A percentile compares a stretch with the other conserved stretches of the same genome.
Evolutionary conservation across 2,888 invertebrate species (phyloP).

Genomic region (Lampropteryx suffumata): DNA sequence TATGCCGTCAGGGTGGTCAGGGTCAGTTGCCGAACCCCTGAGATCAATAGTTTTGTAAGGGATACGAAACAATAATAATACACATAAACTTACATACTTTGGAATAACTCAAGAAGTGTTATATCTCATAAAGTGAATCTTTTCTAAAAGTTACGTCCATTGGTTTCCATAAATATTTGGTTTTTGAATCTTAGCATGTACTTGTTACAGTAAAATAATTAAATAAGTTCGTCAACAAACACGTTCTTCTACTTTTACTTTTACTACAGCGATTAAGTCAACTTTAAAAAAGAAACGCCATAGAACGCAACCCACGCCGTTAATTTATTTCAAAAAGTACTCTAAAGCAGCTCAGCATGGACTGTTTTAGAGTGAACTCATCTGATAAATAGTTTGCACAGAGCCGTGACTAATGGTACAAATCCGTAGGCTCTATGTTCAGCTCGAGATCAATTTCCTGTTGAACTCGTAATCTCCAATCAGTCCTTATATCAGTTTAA

Average conservation of each 20-base stretch:
- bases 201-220: too few species aligned
- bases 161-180: not conserved
- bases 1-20: slow-evolving; percentile 8
- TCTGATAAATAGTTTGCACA: not conserved
- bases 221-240: too few species aligned
- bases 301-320: too few species aligned
- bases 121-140: not conserved
- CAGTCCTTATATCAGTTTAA: slow-evolving; percentile 13
- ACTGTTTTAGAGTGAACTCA: not conserved
- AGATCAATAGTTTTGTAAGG: slow-evolving; percentile 21
- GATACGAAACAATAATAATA: slow-evolving; percentile 22
- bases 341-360: not conserved
- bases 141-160: slow-evolving; percentile 7
- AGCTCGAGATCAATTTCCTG: slow-evolving; percentile 19
- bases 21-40: slow-evolving; percentile 6
- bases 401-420: not conserved
- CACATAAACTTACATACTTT: slow-evolving; percentile 21
- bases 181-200: not conserved
- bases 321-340: too few species aligned
- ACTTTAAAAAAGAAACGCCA: too few species aligned
- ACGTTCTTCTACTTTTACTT: too few species aligned
- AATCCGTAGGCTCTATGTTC: slow-evolving; percentile 8
- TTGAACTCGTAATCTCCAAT: slow-evolving; percentile 19
- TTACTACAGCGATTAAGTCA: too few species aligned
- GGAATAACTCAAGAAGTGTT: slow-evolving; percentile 9